Evolutionary conservation across 2,797 vertebrate species (phyloP).

Genomic region (Pogoniulus pusillus): DNA sequence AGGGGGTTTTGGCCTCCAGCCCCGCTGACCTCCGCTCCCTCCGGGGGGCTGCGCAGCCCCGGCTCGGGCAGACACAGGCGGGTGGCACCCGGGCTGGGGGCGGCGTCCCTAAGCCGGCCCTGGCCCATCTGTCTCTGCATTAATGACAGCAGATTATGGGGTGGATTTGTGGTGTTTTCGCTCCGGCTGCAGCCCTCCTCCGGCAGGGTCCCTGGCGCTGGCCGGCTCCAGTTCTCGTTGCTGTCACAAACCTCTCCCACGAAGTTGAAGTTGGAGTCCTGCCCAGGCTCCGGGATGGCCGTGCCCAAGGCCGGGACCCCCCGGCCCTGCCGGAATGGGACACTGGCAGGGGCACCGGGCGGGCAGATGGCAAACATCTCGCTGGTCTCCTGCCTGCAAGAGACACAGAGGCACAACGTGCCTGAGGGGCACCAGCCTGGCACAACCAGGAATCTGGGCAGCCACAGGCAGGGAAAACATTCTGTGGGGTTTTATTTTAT

Average conservation of each 20-base stretch:
- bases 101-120: background rate
- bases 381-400: background rate
- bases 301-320: background rate
- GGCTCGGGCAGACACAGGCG: constrained; percentile 43
- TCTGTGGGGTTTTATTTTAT: background rate
- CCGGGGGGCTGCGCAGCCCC: constrained; percentile 86
- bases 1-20: constrained; percentile 37
- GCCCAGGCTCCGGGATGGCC: background rate
- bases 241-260: constrained; percentile 79
- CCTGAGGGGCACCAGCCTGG: background rate
- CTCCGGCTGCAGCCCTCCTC: constrained; percentile 68
- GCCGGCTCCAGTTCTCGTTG: constrained; percentile 89
- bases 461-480: fast-evolving
- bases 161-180: constrained; percentile 17
- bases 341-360: background rate
- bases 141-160: constrained; percentile 80
- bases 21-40: constrained; percentile 85
- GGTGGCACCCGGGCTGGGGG: background rate
- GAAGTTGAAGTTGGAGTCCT: constrained; percentile 94
- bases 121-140: constrained; percentile 80
- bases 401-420: fast-evolving
- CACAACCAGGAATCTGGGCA: background rate
- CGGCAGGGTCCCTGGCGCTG: constrained; percentile 47
- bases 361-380: constrained; percentile 76
- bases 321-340: constrained; percentile 38